phyloP scores from a whole-genome alignment of 2,113 vertebrate genomes.

The Periophthalmodon schlosseri region DNA sequence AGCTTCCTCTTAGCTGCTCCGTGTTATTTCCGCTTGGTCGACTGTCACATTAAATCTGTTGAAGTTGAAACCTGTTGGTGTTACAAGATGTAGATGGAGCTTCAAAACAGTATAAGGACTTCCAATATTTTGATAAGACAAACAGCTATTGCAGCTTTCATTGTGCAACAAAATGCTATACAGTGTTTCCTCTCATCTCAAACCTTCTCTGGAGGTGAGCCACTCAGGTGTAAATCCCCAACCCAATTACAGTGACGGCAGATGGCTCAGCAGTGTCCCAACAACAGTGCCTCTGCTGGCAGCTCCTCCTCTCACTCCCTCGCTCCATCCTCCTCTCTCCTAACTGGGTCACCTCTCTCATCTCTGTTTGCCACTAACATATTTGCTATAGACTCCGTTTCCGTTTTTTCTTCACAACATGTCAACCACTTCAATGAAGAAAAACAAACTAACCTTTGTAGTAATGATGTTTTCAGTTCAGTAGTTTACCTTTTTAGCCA shows the following conservation, averaged over 20 bases:
- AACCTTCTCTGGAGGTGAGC: conserved; percentile 43
- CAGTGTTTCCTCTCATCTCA: conserved; percentile 18
- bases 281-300: conserved; percentile 53
- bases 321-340: conserved; percentile 22
- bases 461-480: too few relatives aligned
- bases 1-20: neutral
- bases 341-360: conserved; percentile 65
- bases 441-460: neutral
- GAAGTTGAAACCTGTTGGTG: neutral
- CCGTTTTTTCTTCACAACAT: neutral
- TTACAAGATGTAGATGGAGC: neutral
- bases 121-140: conserved; percentile 14
- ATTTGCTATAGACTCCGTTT: conserved; percentile 40
- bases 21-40: conserved; percentile 8
- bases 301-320: conserved; percentile 48
- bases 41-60: conserved; percentile 15
- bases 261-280: conserved; percentile 74
- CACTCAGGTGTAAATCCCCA: conserved; percentile 75
- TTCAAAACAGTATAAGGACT: neutral
- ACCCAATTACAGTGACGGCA: conserved; percentile 77
- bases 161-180: conserved; percentile 1
- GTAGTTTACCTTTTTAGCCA: neutral
- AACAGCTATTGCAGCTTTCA: conserved; percentile 11
- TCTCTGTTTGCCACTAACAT: conserved; percentile 36
- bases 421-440: neutral